These are phyloP conservation scores for Orius insidiosus DNA, from an alignment of 1,140 invertebrate genomes.

Conservation along the genomic window DNA sequence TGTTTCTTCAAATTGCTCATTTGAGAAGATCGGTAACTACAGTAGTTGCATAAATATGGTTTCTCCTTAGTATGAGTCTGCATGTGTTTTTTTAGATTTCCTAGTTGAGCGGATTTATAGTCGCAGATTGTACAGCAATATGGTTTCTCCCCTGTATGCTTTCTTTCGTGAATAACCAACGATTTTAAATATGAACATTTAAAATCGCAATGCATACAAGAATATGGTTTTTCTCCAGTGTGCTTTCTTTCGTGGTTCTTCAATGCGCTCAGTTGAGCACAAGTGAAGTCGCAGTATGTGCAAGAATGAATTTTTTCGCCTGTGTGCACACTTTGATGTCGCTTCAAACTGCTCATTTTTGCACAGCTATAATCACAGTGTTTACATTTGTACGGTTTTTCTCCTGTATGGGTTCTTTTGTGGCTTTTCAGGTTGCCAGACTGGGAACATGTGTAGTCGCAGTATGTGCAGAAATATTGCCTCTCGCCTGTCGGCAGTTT, in stretches of 20 bases:
- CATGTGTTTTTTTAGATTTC: constrained; percentile 27
- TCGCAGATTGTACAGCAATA: constrained; percentile 9
- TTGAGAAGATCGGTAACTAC: constrained; percentile 23
- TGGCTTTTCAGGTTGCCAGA: constrained; percentile 20
- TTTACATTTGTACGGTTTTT: constrained; percentile 39
- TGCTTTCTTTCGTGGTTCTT: no score
- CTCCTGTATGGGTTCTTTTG: constrained; percentile 37
- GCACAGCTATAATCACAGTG: constrained; percentile 35
- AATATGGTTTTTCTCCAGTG: no score
- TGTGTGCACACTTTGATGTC: constrained; percentile 24
- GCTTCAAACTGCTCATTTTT: constrained; percentile 51
- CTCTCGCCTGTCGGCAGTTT: no score
- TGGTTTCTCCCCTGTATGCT: constrained; percentile 5
- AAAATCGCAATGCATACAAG: constrained; percentile 30
- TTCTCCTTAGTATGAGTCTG: constrained; percentile 51
- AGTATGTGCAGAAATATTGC: no score
- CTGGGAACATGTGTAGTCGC: constrained; percentile 22
- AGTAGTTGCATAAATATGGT: constrained; percentile 45
- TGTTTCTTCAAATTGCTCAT: constrained; percentile 4
- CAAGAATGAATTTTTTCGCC: constrained; percentile 9
- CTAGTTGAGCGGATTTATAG: constrained; percentile 4
- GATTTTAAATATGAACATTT: no score
- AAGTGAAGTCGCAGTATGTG: constrained; percentile 4
- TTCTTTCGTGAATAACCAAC: constrained; percentile 27
- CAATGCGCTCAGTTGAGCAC: not conserved